Evolutionary conservation across 2,888 invertebrate species (phyloP).

Genomic region (Zygogramma bicolorata): DNA sequence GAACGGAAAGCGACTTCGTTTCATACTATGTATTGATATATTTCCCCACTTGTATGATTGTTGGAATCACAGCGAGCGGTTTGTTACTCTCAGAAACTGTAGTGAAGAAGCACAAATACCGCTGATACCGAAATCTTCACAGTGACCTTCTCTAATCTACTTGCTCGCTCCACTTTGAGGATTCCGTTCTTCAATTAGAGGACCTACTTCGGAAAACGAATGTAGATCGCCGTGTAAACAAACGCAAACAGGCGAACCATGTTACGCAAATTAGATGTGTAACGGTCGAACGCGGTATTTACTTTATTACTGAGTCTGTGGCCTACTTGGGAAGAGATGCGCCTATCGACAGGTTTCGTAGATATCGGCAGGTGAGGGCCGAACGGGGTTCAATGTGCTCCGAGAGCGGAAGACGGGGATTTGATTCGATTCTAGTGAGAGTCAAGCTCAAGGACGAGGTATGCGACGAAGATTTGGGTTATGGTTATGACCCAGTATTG

Average conservation of each 20-base stretch:
- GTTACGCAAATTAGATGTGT: neutral
- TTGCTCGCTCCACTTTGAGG: neutral
- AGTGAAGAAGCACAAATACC: too few species aligned
- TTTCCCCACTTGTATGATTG: too few species aligned
- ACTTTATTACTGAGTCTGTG: neutral
- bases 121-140: neutral
- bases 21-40: too few species aligned
- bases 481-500: too few species aligned
- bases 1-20: too few species aligned
- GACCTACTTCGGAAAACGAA: neutral
- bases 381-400: neutral
- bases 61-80: too few species aligned
- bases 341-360: neutral
- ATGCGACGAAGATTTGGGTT: too few species aligned
- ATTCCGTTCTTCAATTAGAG: neutral
- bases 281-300: slow-evolving; percentile 1
- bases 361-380: neutral
- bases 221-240: neutral
- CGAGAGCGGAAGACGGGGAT: neutral
- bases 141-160: neutral
- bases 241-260: neutral
- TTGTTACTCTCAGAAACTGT: too few species aligned
- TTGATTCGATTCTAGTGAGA: neutral
- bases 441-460: neutral
- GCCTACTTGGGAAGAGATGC: neutral